Evolutionary conservation across 2,113 vertebrate genomes (phyloP).

Genomic region (Alexandromys fortis): DNA sequence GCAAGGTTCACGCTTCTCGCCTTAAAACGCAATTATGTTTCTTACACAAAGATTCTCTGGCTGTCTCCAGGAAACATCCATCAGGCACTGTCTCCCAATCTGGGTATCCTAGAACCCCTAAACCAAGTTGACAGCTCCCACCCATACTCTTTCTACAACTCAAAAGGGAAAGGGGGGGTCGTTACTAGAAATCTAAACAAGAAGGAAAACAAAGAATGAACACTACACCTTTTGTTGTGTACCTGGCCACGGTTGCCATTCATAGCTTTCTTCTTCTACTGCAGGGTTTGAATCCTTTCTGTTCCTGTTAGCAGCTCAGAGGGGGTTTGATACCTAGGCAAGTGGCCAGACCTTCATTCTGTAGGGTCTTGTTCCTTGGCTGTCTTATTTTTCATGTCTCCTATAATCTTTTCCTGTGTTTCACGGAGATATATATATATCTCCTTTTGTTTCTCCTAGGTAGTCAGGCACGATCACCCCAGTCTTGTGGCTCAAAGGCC

Average conservation of each 20-base stretch:
- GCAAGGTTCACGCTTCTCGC: neutral
- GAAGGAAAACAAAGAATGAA: neutral
- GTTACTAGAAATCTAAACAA: neutral
- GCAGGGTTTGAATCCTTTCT: neutral
- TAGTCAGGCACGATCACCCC: neutral
- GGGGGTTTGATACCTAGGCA: neutral
- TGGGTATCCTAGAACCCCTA: neutral
- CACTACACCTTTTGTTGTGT: neutral
- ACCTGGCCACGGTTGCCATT: neutral
- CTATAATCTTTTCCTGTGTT: neutral
- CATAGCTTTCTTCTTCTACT: neutral
- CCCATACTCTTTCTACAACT: neutral
- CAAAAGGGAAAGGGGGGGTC: neutral
- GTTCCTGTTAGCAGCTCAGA: neutral
- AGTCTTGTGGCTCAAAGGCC: neutral
- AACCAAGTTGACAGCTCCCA: neutral
- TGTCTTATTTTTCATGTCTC: neutral
- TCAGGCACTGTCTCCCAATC: neutral
- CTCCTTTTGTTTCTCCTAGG: neutral
- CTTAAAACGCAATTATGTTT: neutral
- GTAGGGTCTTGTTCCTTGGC: neutral
- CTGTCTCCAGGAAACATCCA: neutral
- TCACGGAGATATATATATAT: neutral
- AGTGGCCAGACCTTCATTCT: neutral
- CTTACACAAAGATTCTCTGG: neutral